phyloP scores from a whole-genome alignment of 2,113 vertebrate species.

The Oryzias celebensis region DNA sequence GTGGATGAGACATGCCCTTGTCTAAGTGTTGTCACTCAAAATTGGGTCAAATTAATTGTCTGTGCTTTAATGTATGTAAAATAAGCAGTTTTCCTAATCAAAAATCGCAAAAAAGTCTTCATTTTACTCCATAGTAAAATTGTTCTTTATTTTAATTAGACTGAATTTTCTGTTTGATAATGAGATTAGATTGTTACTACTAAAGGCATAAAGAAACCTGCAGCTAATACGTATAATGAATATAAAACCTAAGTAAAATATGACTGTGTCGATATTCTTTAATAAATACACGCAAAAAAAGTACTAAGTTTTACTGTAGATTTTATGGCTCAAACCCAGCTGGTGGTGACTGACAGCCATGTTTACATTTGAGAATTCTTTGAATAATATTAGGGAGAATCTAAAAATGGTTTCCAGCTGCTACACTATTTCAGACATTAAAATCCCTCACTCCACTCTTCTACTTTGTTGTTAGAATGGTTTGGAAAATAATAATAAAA shows the following conservation, averaged over 20 bases:
- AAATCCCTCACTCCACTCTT: no score
- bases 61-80: conserved; percentile 3
- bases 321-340: not conserved
- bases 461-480: no score
- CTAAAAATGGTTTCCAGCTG: not conserved
- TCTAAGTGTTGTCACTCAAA: not conserved
- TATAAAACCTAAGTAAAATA: no score
- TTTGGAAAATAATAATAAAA: no score
- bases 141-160: not conserved
- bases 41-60: not conserved
- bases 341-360: not conserved
- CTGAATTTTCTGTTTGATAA: not conserved
- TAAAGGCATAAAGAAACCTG: no score
- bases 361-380: not conserved
- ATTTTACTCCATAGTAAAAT: not conserved
- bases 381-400: not conserved
- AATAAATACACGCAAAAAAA: no score
- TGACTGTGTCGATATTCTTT: no score
- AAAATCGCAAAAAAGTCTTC: conserved; percentile 1
- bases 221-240: no score
- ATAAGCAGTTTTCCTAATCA: conserved; percentile 9
- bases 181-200: no score
- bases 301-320: not conserved
- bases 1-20: no score
- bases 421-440: not conserved